Percentiles rank a stretch among this genome's conserved stretches.
These are phyloP conservation scores for Phorcus lineatus DNA, from an alignment of 2,888 invertebrate genomes.

Conservation along the genomic window DNA sequence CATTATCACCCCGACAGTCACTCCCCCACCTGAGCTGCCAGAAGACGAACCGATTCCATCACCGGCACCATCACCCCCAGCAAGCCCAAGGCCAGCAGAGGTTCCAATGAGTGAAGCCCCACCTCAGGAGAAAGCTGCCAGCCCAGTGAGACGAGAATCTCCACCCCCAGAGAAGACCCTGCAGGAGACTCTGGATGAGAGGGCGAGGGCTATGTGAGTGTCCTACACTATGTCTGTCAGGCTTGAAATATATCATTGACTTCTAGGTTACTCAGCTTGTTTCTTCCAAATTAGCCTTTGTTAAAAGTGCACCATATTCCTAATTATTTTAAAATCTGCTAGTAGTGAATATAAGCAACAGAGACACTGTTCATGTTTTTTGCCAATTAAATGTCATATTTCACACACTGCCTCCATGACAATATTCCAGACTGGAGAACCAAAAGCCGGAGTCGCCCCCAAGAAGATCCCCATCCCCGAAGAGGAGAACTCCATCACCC, in stretches of 20 bases:
- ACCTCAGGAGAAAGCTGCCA: constrained; percentile 33
- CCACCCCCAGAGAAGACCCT: constrained; percentile 45
- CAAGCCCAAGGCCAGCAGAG: background rate
- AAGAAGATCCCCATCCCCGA: background rate
- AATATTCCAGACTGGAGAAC: too few relatives aligned
- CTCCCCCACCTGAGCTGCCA: constrained; percentile 29
- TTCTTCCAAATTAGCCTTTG: too few relatives aligned
- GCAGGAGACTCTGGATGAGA: background rate
- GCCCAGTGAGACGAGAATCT: constrained; percentile 45
- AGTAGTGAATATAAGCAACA: too few relatives aligned
- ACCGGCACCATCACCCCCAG: constrained; percentile 12
- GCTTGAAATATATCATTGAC: too few relatives aligned
- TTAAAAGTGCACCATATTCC: too few relatives aligned
- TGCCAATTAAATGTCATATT: too few relatives aligned
- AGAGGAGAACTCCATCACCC: background rate
- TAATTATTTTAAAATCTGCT: too few relatives aligned
- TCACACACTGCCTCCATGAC: too few relatives aligned
- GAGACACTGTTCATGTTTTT: too few relatives aligned
- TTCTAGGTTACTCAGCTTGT: too few relatives aligned
- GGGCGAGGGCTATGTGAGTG: too few relatives aligned
- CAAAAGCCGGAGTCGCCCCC: background rate
- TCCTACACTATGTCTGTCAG: too few relatives aligned
- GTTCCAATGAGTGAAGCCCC: constrained; percentile 34
- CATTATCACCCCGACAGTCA: constrained; percentile 36
- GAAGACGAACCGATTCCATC: background rate